Evolutionary conservation across 2,113 vertebrate species (phyloP), one percentile per base, ranked within the genome.

Genomic region (Pogona vitticeps): DNA sequence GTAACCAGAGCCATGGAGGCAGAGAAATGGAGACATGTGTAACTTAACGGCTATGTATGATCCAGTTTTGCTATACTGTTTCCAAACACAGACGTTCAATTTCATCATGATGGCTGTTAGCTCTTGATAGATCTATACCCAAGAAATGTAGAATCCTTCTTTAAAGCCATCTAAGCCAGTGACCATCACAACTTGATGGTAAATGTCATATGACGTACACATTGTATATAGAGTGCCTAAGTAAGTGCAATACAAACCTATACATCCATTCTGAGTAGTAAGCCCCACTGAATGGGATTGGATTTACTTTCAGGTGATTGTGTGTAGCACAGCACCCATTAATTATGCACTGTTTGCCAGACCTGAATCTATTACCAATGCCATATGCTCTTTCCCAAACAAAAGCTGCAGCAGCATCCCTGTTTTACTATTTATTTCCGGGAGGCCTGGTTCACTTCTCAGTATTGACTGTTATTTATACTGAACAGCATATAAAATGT

Each of bases 381-480:
- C 26, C 3, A 52, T 56, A 52, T 13, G 21, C 1, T 17, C 12
- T 88, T 88, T 80, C 31, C 87, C 79, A 31, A 63, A 26, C 7
- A 89, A 82, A 87, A 58, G n/a, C 8, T 80, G 0, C 0, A 21
- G 9, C 13, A 52, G 2, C 1, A 12, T 17, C 3, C 23, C 21
- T 0, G 0, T 58, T 82, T 56, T 42, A n/a, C 67, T 73, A 1
- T 0, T 76, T 18, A 38, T 58, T 85, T 7, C 46, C 83, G 81
- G 14, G 21, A 86, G 59, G 33, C 40, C 59, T 81, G 58, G 40
- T 76, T 67, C n/a, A 52, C 33, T 76, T 76, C 40, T 82, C 40
- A 36, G 23, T 56, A 76, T 76, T 86, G 85, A 52, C 28, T 9
- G 31, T 84, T 80, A 78, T 82, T 26, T 76, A 7, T 67, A 12